Evolutionary conservation across 2,888 invertebrate species (phyloP).

Genomic region (Sinotaia quadrata): DNA sequence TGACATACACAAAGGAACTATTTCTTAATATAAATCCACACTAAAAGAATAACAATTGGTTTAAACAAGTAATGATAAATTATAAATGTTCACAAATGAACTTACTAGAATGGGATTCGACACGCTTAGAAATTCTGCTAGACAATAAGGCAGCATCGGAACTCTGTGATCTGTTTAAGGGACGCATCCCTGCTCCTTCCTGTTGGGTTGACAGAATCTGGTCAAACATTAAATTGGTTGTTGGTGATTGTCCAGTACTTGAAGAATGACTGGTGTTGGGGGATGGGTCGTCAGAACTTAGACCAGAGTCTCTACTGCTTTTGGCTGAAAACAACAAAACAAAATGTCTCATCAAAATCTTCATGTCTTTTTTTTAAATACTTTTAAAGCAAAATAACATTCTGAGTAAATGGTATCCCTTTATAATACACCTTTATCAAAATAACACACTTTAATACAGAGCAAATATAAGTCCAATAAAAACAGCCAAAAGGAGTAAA

Average conservation of each 20-base stretch:
- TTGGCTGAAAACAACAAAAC: slow-evolving; percentile 46
- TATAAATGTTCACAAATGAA: no score
- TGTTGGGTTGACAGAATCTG: slow-evolving; percentile 31
- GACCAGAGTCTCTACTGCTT: slow-evolving; percentile 67
- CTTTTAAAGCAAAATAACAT: not conserved
- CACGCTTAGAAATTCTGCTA: slow-evolving; percentile 6
- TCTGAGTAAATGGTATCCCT: not conserved
- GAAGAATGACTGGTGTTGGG: slow-evolving; percentile 58
- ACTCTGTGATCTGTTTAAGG: slow-evolving; percentile 30
- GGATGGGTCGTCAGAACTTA: slow-evolving; percentile 68
- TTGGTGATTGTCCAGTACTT: slow-evolving; percentile 13
- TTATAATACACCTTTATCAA: no score
- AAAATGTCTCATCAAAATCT: not conserved
- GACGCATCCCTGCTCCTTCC: slow-evolving; percentile 15
- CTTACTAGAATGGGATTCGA: slow-evolving; percentile 27
- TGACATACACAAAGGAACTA: no score
- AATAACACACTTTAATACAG: no score
- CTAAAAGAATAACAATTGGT: no score
- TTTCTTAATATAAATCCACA: no score
- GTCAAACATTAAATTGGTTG: slow-evolving; percentile 25
- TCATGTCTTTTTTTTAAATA: not conserved
- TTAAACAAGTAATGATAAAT: no score
- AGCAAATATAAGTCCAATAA: no score
- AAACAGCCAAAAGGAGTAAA: no score
- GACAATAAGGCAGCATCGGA: slow-evolving; percentile 13